A percentile compares a stretch with the other conserved stretches of the same genome.
These are phyloP conservation scores for Ictidomys tridecemlineatus DNA, from an alignment of 2,113 vertebrate genomes.

Conservation along the genomic window DNA sequence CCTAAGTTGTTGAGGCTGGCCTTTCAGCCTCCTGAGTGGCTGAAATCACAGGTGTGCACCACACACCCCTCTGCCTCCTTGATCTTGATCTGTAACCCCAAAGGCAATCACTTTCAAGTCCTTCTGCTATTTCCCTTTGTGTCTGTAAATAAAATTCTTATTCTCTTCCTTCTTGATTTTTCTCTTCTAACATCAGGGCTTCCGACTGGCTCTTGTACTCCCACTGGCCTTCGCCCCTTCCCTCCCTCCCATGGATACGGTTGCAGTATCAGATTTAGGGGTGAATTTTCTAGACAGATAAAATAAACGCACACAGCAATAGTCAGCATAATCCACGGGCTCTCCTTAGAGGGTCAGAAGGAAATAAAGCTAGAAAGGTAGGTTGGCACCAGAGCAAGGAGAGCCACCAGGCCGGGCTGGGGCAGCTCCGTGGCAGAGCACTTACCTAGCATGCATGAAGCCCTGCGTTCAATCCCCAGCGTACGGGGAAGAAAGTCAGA, in stretches of 20 bases:
- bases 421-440: neutral
- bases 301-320: neutral
- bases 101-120: neutral
- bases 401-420: neutral
- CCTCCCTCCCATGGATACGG: neutral
- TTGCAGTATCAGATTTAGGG: neutral
- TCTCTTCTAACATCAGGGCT: neutral
- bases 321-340: neutral
- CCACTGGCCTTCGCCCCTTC: neutral
- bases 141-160: neutral
- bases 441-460: neutral
- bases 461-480: neutral
- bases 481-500: too few species aligned
- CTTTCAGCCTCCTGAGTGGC: too few species aligned
- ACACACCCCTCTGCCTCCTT: neutral
- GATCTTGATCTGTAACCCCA: neutral
- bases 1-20: too few species aligned
- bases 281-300: neutral
- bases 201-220: neutral
- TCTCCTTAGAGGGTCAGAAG: neutral
- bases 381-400: neutral
- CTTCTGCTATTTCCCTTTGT: neutral
- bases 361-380: neutral
- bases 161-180: neutral
- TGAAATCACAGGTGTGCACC: too few species aligned